Percentiles rank a stretch among this genome's conserved stretches.
phyloP scores from a whole-genome alignment of 2,113 vertebrate genomes.

The Corythornis vintsioides region DNA sequence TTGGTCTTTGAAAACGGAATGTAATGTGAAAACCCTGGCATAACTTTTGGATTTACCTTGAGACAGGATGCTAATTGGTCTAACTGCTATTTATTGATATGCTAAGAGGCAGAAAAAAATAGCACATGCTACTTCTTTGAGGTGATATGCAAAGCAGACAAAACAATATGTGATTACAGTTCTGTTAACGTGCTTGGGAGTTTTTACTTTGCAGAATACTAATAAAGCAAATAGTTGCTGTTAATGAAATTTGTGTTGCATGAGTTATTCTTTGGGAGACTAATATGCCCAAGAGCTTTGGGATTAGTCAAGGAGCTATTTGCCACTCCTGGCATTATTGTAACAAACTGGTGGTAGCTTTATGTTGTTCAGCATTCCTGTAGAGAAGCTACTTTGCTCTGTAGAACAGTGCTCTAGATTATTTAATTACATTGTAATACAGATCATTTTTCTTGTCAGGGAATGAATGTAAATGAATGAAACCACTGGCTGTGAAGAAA shows the following conservation, averaged over 20 bases:
- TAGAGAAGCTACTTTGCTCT: background rate
- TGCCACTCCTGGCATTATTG: background rate
- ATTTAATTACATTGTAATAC: background rate
- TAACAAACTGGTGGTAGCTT: background rate
- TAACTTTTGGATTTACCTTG: background rate
- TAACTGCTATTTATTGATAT: background rate
- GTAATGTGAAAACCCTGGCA: background rate
- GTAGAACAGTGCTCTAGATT: background rate
- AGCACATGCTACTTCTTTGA: background rate
- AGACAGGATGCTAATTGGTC: background rate
- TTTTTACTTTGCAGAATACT: background rate
- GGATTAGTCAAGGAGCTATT: conserved; percentile 9
- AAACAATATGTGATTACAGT: background rate
- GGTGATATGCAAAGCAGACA: background rate
- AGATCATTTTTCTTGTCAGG: background rate
- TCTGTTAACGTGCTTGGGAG: background rate
- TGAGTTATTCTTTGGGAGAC: background rate
- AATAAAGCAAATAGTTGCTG: background rate
- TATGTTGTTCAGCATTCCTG: background rate
- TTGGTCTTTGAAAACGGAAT: background rate
- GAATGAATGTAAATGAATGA: background rate
- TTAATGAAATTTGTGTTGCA: background rate
- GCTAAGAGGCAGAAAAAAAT: background rate
- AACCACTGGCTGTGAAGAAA: background rate
- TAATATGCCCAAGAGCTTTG: conserved; percentile 6